Evolutionary conservation across 92 coral and sea anemone genomes (phyloP), one percentile per base, ranked within the genome.

Genomic region (Epizoanthus stellaris): DNA sequence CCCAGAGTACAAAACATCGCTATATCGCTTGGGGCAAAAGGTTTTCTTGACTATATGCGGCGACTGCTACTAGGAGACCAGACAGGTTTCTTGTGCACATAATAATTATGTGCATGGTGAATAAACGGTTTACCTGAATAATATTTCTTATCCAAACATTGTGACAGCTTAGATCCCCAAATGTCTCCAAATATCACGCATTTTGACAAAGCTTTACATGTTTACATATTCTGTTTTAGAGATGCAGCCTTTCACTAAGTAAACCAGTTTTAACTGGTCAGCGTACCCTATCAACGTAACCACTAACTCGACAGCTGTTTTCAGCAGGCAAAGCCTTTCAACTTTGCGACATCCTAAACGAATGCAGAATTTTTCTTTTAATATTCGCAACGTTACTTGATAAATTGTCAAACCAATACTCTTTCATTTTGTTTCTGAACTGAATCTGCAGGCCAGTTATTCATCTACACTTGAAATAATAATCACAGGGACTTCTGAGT

Each of bases 401-500:
- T 9, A 13, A 52, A 52, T 52, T 52, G 12, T 52, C 12, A 52
- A 11, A 52, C 56, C 3, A 52, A 52, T 52, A 1, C 56, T 52
- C 34, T 56, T 54, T 42, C 83, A 21, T 62, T 77, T 60, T 34
- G 38, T 77, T 38, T 3, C 17, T 23, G 43, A 75, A 75, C n/a
- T 53, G 5, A 13, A 23, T 45, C 12, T 6, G 20, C 57, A 76
- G 17, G 53, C 59, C 59, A 17, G 6, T 20, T 60, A 61, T 77
- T 79, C 83, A 63, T 79, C 83, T 20, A 79, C 83, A 59, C 83
- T 79, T 12, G 83, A 79, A 59, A 79, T 45, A 2, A 79, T 63
- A 43, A 79, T 79, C 49, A 79, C 65, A 1, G 83, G 83, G 1
- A 79, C 83, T 9, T 42, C 58, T 0, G 72, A 62, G 23, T 23